Evolutionary conservation across 2,113 vertebrate genomes (phyloP).

Genomic region (Ailurus styani): DNA sequence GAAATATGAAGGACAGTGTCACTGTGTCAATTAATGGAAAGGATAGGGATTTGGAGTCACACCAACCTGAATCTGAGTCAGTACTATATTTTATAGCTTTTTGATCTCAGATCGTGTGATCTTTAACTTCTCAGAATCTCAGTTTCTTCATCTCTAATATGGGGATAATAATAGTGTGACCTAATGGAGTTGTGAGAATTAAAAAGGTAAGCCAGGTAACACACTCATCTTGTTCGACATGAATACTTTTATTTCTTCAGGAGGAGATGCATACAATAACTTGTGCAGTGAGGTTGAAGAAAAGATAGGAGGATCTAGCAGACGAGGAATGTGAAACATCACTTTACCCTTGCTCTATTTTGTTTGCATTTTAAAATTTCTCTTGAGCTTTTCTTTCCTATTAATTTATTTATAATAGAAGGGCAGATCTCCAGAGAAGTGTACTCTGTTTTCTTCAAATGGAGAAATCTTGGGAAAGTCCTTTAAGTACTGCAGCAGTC

Average conservation of each 20-base stretch:
- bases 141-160: neutral
- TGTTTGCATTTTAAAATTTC: neutral
- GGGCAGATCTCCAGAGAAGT: neutral
- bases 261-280: neutral
- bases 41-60: neutral
- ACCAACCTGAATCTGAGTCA: neutral
- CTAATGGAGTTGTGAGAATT: neutral
- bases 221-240: neutral
- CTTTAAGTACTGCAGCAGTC: neutral
- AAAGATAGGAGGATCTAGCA: neutral
- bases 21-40: neutral
- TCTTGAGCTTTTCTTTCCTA: neutral
- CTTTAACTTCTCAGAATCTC: neutral
- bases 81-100: neutral
- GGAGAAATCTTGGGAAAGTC: neutral
- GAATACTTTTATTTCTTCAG: neutral
- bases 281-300: neutral
- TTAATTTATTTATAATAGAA: neutral
- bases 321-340: neutral
- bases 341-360: neutral
- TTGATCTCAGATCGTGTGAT: neutral
- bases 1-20: neutral
- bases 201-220: neutral
- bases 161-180: neutral
- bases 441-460: neutral